Evolutionary conservation across 2,113 vertebrate genomes (phyloP).

Genomic region (Plotosus lineatus): DNA sequence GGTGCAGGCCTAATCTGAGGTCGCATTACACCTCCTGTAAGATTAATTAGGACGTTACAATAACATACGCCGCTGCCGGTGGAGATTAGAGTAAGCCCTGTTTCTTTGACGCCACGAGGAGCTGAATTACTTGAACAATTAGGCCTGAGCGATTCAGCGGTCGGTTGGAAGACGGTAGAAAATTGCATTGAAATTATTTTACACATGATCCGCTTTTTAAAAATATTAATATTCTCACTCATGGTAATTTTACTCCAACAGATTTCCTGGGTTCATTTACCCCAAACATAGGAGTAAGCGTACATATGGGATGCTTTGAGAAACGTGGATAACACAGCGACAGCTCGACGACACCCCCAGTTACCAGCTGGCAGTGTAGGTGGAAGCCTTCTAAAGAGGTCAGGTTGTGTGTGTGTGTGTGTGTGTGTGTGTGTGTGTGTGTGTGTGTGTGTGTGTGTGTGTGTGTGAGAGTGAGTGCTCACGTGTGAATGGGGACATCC

Average conservation of each 20-base stretch:
- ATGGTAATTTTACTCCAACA: not conserved
- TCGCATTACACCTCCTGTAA: conserved; percentile 94
- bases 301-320: not conserved
- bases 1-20: conserved; percentile 92
- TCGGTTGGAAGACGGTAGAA: conserved; percentile 1
- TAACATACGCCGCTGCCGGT: conserved; percentile 91
- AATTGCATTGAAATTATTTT: not conserved
- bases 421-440: conserved; percentile 58
- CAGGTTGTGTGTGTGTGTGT: conserved; percentile 64
- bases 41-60: conserved; percentile 96
- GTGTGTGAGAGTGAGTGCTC: conserved; percentile 58
- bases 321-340: conserved; percentile 78
- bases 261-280: not conserved
- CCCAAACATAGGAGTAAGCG: not conserved
- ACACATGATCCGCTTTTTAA: not conserved
- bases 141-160: not conserved
- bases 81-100: conserved; percentile 84
- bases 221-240: not conserved
- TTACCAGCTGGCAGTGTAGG: conserved; percentile 84
- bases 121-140: conserved; percentile 82
- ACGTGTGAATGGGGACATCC: conserved; percentile 69
- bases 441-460: conserved; percentile 37
- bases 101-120: conserved; percentile 81
- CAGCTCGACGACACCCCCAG: conserved; percentile 82
- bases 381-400: conserved; percentile 78